A percentile compares a stretch with the other conserved stretches of the same genome.
Conservation (phyloP, 2,113 vertebrate species). For the Crypturellus undulatus region DNA sequence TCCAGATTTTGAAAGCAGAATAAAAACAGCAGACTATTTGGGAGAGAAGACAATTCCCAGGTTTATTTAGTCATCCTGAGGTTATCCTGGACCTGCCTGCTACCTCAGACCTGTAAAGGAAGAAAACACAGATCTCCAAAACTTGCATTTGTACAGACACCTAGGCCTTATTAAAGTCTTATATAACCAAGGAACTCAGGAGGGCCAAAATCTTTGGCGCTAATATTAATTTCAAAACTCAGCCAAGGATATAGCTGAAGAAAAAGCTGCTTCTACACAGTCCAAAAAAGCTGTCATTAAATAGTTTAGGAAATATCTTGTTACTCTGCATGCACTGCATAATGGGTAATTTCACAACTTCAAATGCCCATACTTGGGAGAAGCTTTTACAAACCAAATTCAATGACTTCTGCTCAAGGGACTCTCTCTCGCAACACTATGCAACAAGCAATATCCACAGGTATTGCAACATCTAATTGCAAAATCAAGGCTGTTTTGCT, state of each 20-base stretch:
- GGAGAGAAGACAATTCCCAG: not conserved
- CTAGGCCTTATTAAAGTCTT: not conserved
- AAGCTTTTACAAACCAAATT: conserved; percentile 55
- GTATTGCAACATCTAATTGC: conserved; percentile 69
- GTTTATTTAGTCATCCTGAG: not conserved
- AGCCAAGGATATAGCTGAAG: not conserved
- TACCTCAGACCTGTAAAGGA: not conserved
- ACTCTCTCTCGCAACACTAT: conserved; percentile 56
- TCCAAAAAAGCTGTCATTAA: not conserved
- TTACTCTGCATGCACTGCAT: conserved; percentile 1
- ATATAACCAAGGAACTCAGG: not conserved
- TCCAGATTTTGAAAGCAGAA: not conserved
- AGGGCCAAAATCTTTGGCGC: not conserved
- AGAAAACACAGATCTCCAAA: not conserved
- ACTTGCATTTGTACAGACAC: not conserved
- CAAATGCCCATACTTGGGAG: not conserved
- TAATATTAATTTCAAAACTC: not conserved
- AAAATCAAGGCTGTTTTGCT: conserved; percentile 55
- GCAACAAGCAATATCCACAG: conserved; percentile 49
- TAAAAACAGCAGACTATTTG: not conserved
- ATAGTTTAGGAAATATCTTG: not conserved
- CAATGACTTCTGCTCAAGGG: conserved; percentile 60
- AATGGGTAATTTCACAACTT: conserved; percentile 60
- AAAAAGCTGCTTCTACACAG: not conserved
- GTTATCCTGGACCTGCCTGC: not conserved